Evolutionary conservation across 2,797 vertebrate species (phyloP).

Genomic region (Girardinus metallicus): DNA sequence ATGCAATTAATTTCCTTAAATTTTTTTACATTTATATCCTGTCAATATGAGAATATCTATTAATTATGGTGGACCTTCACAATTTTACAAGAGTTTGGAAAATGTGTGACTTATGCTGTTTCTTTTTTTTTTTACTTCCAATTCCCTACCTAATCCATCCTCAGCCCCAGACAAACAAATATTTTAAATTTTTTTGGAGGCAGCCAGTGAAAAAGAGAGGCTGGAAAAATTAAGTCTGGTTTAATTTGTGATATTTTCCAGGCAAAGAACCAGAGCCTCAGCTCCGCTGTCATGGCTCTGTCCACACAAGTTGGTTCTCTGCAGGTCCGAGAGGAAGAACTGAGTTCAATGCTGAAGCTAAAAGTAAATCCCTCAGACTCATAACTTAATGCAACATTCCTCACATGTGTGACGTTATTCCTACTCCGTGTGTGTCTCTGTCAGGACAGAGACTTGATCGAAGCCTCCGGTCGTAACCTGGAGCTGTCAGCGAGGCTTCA

Average conservation of each 20-base stretch:
- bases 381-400: no score
- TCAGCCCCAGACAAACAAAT: background rate
- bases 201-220: background rate
- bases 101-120: background rate
- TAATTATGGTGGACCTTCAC: background rate
- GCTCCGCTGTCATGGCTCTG: conserved; percentile 82
- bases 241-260: conserved; percentile 45
- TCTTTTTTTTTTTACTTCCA: background rate
- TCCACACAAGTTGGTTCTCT: conserved; percentile 86
- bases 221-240: background rate
- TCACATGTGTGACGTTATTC: background rate
- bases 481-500: conserved; percentile 81
- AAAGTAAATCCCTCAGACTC: conserved; percentile 78
- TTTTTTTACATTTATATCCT: background rate
- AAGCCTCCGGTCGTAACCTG: conserved; percentile 82
- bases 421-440: background rate
- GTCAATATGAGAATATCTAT: background rate
- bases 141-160: background rate
- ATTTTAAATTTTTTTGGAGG: background rate
- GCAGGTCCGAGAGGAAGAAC: conserved; percentile 88
- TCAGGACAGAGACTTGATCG: conserved; percentile 86
- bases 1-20: background rate
- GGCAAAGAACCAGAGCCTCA: conserved; percentile 88
- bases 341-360: conserved; percentile 86
- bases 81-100: background rate